Evolutionary conservation across 2,113 vertebrate species (phyloP).

Genomic region (Triplophysa siluroides): DNA sequence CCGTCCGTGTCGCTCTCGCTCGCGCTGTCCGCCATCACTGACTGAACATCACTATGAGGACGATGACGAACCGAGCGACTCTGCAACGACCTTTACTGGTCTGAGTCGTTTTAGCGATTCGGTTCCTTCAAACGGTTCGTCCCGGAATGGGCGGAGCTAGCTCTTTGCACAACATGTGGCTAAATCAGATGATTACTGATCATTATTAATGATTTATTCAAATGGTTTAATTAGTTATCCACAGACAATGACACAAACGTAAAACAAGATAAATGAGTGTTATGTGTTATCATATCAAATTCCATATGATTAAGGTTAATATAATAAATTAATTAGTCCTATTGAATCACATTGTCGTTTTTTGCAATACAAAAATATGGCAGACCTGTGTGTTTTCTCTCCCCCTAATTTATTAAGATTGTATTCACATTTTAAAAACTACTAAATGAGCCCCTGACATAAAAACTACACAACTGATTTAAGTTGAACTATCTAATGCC

Average conservation of each 20-base stretch:
- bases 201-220: not conserved
- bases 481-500: no score
- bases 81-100: constrained; percentile 20
- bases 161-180: no score
- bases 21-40: constrained; percentile 79
- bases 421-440: no score
- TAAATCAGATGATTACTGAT: not conserved
- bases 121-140: not conserved
- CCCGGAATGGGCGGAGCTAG: not conserved
- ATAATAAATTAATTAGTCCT: no score
- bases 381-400: not conserved
- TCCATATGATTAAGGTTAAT: no score
- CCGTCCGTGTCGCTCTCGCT: constrained; percentile 83
- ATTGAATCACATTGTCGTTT: not conserved
- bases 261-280: no score
- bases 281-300: no score
- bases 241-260: no score
- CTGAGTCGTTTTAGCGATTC: not conserved
- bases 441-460: no score
- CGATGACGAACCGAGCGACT: not conserved
- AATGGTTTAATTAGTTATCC: no score
- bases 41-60: constrained; percentile 3
- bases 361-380: not conserved
- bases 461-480: no score
- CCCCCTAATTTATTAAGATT: no score